Conservation (phyloP, 2,113 vertebrate species). For the Pungitius pungitius region DNA sequence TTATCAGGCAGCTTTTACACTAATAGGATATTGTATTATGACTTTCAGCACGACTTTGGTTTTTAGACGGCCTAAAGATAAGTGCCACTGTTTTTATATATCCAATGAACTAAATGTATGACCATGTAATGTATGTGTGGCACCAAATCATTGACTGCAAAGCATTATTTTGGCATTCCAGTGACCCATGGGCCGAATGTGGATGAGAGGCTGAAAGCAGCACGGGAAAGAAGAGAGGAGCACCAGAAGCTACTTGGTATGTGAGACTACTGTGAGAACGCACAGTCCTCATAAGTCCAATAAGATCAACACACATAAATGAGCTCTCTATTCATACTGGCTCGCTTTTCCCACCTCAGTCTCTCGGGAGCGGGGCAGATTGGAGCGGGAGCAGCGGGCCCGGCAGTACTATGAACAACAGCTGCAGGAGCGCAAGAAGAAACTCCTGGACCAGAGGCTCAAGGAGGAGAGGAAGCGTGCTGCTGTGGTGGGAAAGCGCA, state of each 20-base stretch:
- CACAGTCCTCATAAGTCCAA: conserved; percentile 12
- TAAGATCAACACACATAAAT: conserved; percentile 4
- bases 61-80: neutral
- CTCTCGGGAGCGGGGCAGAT: conserved; percentile 85
- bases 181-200: conserved; percentile 81
- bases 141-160: neutral
- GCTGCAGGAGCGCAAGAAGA: conserved; percentile 89
- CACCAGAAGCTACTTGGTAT: conserved; percentile 88
- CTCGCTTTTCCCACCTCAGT: conserved; percentile 69
- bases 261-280: neutral
- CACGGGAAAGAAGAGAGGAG: conserved; percentile 88
- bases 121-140: neutral
- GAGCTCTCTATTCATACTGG: conserved; percentile 15
- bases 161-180: conserved; percentile 51
- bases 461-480: conserved; percentile 88
- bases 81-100: neutral
- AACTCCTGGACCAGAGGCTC: conserved; percentile 87
- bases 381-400: conserved; percentile 89
- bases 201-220: conserved; percentile 90
- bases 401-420: conserved; percentile 88
- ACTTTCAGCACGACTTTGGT: neutral
- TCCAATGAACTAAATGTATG: no score
- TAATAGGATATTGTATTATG: neutral
- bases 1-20: neutral
- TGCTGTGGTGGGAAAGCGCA: conserved; percentile 92